Evolutionary conservation across 2,797 vertebrate genomes (phyloP), one percentile per base, ranked within the genome.

Genomic region (Rhinogobio ventralis): DNA sequence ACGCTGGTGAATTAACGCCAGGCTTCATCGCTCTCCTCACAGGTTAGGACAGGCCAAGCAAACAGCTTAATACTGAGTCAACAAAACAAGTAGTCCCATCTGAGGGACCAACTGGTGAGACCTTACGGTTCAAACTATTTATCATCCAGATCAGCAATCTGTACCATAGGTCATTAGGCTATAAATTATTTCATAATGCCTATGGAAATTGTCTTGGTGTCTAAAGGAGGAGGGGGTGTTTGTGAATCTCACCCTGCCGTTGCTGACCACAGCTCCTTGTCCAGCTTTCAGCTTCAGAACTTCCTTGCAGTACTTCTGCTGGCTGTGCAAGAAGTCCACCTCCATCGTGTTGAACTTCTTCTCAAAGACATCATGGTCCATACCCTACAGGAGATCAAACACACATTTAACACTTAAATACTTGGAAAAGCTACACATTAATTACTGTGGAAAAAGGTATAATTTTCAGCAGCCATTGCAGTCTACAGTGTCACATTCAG

Each of bases 341-440:
- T 96, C 96, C 92, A 99, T 46, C 2, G 98, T 99, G 91, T 98
- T 99, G 91, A 97, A 97, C 93, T 96, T 99, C 94, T 99, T 99
- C 91, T 98, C 97, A 94, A 99, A 98, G 85, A 94, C 84, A 91
- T 97, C 93, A 0, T 87, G 91, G 90, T 97, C 94, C 96, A 98
- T 97, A 69, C 93, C 97, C 98, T 99, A 86, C 82, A 89, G 79
- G 23, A 92, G 66, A 91, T 68, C 9, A 49, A n/a, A 80, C 42
- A 82, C 14, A 64, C 28, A 84, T 67, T 30, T 45, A 66, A 68
- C 5, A 30, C 8, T 51, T 46, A 28, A 46, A 72, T 5, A 72
- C 68, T 8, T 71, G 7, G 14, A 15, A 45, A 71, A 46, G 68
- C 6, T 36, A 36, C 8, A 42, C 7, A 69, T 25, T 28, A 2